phyloP scores from a whole-genome alignment of 2,888 invertebrate genomes.

The Anticlea derivata region DNA sequence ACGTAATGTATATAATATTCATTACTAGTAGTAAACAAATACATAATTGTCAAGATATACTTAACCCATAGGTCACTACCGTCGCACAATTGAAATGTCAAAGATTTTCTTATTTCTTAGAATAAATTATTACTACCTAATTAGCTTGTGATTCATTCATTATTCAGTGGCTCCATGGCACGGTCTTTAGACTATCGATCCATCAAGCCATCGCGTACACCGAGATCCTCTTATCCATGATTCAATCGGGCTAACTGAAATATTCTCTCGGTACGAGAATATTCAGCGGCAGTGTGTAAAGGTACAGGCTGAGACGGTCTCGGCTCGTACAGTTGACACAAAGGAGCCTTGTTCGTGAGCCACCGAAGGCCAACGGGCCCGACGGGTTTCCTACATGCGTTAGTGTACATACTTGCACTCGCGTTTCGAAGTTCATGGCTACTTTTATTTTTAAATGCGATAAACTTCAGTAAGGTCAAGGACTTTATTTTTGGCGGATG shows the following conservation, averaged over 20 bases:
- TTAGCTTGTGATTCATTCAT: slow-evolving; percentile 32
- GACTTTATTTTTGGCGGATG: slow-evolving; percentile 77
- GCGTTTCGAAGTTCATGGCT: slow-evolving; percentile 75
- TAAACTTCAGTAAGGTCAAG: slow-evolving; percentile 78
- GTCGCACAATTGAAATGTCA: slow-evolving; percentile 32
- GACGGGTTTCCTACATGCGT: slow-evolving; percentile 66
- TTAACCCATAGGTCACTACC: slow-evolving; percentile 27
- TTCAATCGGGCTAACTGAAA: slow-evolving; percentile 24
- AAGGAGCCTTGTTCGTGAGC: slow-evolving; percentile 80
- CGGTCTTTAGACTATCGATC: slow-evolving; percentile 33
- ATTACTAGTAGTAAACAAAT: too few species aligned
- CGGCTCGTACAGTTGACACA: slow-evolving; percentile 53
- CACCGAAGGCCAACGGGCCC: slow-evolving; percentile 73
- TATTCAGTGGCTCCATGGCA: slow-evolving; percentile 19
- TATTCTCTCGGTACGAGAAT: slow-evolving; percentile 23
- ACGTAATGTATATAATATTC: too few species aligned
- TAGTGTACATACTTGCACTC: slow-evolving; percentile 57
- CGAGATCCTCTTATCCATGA: slow-evolving; percentile 24
- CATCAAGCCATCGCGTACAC: slow-evolving; percentile 16
- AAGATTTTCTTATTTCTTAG: slow-evolving; percentile 28
- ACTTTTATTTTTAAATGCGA: slow-evolving; percentile 74
- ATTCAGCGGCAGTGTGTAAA: slow-evolving; percentile 17
- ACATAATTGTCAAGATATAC: slow-evolving; percentile 9
- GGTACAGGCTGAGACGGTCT: slow-evolving; percentile 34
- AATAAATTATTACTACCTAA: slow-evolving; percentile 27